Base-by-base conservation (phyloP, 2,888 invertebrate genomes). In the Megaustenia siamemsis region DNA sequence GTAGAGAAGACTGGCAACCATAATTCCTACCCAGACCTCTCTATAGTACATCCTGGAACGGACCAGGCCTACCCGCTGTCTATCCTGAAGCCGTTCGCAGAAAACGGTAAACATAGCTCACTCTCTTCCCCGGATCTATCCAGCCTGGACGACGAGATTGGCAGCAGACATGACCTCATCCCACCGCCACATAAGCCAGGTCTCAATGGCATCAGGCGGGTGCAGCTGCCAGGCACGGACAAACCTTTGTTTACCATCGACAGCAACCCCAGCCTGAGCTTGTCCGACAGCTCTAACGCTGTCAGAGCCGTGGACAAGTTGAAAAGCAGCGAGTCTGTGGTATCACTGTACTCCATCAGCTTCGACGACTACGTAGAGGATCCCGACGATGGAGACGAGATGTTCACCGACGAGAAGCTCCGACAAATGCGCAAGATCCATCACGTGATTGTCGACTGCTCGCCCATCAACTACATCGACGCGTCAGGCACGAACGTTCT, bases 401-500 rank as follows among this genome's bases (percentile, higher is more conserved):
- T 89, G 32, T 86, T 91, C 10, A 88, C 89, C 1, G 90, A 90
- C 18, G 91, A 90, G 40, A 90, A 90, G 84, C 88, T 92, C 49
- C 83, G 88, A 82, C 86, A 81, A 24, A 88, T 91, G 90, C 88
- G 90, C 77, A 89, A 88, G 86, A 89, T 90, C 43, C 92, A 91
- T 83, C 91, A 91, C 85, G 87, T 92, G 40, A 90, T 92, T 73
- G 82, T 92, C 71, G 92, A 92, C 87, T 90, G 90, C 83, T 88
- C 90, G 2, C 88, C 90, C 45, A 88, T 91, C 40, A 92, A 91
- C 83, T 92, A 92, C 86, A 86, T 92, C 77, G 92, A 92, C 82
- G 90, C 89, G 35, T 91, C 92, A 12, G 92, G 92, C 35, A 90
- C 90, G 32, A 91, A 90, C 86, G 90, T 91, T 2, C 86, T 92